Evolutionary conservation across 2,888 invertebrate species (phyloP).

Genomic region (Polyploca ridens): DNA sequence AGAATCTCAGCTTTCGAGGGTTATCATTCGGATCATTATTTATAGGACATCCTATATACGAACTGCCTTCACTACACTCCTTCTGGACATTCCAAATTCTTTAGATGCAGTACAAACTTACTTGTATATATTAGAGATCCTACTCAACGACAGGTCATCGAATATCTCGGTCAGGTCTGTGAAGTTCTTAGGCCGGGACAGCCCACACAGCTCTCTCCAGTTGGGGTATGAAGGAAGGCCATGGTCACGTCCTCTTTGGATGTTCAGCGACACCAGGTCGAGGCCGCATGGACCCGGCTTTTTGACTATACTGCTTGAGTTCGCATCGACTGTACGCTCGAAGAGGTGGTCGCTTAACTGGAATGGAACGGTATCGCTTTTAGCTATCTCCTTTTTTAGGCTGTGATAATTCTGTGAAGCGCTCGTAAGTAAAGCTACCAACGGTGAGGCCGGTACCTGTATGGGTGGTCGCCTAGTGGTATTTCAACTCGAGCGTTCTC

Average conservation of each 20-base stretch:
- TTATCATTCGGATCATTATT: no score
- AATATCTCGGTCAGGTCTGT: constrained; percentile 86
- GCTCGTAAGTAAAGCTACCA: no score
- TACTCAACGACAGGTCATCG: constrained; percentile 85
- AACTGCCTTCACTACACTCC: no score
- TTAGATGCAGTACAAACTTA: constrained; percentile 49
- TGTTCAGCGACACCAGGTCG: constrained; percentile 94
- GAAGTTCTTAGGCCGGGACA: constrained; percentile 86
- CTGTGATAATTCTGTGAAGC: no score
- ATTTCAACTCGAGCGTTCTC: no score
- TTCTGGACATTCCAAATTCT: no score
- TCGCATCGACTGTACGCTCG: constrained; percentile 73
- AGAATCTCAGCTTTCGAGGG: no score
- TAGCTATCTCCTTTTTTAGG: background rate
- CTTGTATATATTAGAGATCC: constrained; percentile 87
- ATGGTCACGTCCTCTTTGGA: constrained; percentile 95
- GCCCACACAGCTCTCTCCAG: constrained; percentile 91
- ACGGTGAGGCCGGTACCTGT: no score
- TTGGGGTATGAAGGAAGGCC: constrained; percentile 91
- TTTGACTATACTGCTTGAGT: constrained; percentile 32
- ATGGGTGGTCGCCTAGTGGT: no score
- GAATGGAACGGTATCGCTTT: constrained; percentile 14
- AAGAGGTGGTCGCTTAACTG: constrained; percentile 89
- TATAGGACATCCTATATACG: no score
- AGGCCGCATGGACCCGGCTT: constrained; percentile 86